These are phyloP conservation scores for Pterocles gutturalis DNA, from an alignment of 2,113 vertebrate species.

Conservation along the genomic window DNA sequence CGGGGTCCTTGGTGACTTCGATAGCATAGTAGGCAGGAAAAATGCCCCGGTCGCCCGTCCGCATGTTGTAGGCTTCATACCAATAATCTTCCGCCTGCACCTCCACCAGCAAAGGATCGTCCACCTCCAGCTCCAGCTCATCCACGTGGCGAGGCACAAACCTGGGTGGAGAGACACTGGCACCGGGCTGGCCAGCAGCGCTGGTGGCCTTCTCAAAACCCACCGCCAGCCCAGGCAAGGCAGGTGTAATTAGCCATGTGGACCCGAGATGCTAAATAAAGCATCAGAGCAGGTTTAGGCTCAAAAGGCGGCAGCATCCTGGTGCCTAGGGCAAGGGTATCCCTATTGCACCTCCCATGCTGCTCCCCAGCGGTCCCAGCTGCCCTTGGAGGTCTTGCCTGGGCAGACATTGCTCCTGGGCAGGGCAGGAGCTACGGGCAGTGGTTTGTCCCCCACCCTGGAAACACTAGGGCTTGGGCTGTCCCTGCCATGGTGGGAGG, in stretches of 20 bases:
- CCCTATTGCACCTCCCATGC: neutral
- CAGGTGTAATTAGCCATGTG: neutral
- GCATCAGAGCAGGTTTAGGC: neutral
- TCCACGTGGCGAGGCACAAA: conserved; percentile 95
- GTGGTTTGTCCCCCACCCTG: neutral
- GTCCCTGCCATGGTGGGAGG: neutral
- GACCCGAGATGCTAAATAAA: neutral
- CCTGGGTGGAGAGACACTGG: conserved; percentile 68
- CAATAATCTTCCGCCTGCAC: conserved; percentile 96
- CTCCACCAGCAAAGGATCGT: conserved; percentile 94
- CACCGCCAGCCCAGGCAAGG: neutral
- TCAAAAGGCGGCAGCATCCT: neutral
- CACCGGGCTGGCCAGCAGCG: neutral
- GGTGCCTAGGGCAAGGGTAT: neutral
- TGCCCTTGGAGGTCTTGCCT: neutral
- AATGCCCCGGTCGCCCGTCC: conserved; percentile 88
- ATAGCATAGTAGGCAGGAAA: conserved; percentile 97
- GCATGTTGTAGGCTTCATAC: conserved; percentile 98
- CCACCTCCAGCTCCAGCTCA: conserved; percentile 94
- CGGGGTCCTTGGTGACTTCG: conserved; percentile 90
- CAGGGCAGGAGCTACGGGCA: neutral
- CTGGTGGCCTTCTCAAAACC: neutral
- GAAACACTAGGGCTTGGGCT: neutral
- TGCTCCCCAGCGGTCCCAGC: neutral
- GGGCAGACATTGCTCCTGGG: neutral